Evolutionary conservation across 1,140 invertebrate species (phyloP).

Genomic region (Euglossa dilemma): DNA sequence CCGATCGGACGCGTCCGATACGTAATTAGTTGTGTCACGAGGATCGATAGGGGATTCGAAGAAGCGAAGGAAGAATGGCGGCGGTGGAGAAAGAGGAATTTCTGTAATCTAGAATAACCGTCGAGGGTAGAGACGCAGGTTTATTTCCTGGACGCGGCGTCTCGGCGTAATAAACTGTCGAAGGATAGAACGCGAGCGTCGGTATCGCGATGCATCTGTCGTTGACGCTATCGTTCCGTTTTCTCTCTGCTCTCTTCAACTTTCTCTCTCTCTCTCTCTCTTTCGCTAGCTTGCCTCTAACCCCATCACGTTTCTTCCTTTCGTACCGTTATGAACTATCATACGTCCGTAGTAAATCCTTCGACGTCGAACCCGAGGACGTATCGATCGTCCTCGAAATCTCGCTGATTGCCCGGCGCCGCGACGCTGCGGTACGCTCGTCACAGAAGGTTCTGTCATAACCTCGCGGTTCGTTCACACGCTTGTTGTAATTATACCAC

Average conservation of each 20-base stretch:
- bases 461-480: constrained; percentile 33
- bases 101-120: constrained; percentile 16
- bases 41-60: constrained; percentile 26
- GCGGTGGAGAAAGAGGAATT: neutral
- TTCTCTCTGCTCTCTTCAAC: constrained; percentile 35
- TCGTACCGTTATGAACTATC: constrained; percentile 63
- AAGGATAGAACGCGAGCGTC: constrained; percentile 36
- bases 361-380: constrained; percentile 53
- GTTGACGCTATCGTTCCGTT: constrained; percentile 46
- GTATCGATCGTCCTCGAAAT: constrained; percentile 56
- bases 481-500: constrained; percentile 18
- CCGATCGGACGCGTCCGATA: neutral
- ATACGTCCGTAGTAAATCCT: constrained; percentile 59
- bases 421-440: neutral
- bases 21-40: constrained; percentile 18
- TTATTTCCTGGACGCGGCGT: constrained; percentile 15
- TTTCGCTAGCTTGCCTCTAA: neutral
- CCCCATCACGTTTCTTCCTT: constrained; percentile 43
- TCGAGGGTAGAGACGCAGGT: constrained; percentile 5
- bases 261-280: neutral
- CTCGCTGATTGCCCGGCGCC: constrained; percentile 39
- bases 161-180: constrained; percentile 22
- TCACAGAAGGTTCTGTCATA: constrained; percentile 22
- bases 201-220: constrained; percentile 63
- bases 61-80: neutral